Conservation (phyloP, 2,113 vertebrate genomes). For the Etheostoma cragini region DNA sequence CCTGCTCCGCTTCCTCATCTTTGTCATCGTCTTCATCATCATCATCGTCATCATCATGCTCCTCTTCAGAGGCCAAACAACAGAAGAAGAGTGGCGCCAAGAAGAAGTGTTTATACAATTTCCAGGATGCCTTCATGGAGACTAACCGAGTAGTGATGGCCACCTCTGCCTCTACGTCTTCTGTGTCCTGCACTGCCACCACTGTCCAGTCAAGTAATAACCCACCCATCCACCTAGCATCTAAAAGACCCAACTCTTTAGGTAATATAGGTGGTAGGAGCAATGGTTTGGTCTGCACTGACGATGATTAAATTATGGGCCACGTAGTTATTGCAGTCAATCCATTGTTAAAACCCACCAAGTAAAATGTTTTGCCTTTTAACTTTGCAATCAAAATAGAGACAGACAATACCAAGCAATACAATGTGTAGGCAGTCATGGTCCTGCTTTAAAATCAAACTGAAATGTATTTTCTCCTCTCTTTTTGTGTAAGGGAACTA, state of each 20-base stretch:
- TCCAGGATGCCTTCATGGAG: constrained; percentile 98
- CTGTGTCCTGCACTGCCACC: constrained; percentile 96
- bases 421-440: background rate
- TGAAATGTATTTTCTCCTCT: background rate
- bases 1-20: constrained; percentile 70
- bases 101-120: constrained; percentile 99
- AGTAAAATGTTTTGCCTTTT: background rate
- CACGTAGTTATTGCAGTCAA: background rate
- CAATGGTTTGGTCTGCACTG: constrained; percentile 51
- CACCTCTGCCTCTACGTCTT: constrained; percentile 93
- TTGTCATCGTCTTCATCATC: constrained; percentile 69
- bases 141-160: constrained; percentile 95
- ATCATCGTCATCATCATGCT: constrained; percentile 76
- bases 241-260: constrained; percentile 91
- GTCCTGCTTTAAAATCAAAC: background rate
- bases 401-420: background rate
- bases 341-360: background rate
- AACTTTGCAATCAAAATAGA: background rate
- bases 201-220: constrained; percentile 98
- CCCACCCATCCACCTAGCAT: constrained; percentile 90
- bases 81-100: constrained; percentile 90
- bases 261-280: constrained; percentile 83
- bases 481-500: background rate
- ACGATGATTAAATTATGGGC: background rate
- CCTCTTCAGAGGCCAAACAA: constrained; percentile 89